Percentiles rank a stretch among this genome's conserved stretches.
phyloP scores from a whole-genome alignment of 2,113 vertebrate species.

The Vombatus ursinus region DNA sequence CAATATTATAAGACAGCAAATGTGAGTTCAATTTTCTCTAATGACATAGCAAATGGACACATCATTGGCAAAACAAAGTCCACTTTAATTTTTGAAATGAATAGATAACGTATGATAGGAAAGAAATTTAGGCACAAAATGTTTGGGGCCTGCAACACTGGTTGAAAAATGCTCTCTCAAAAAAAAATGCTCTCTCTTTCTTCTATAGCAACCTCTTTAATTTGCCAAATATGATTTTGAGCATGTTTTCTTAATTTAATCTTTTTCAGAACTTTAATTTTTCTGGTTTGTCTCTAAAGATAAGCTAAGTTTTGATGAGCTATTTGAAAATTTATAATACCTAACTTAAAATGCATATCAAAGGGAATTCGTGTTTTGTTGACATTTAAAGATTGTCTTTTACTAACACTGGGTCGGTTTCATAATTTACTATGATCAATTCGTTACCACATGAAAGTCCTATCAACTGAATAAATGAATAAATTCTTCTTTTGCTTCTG shows the following conservation, averaged over 20 bases:
- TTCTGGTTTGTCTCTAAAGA: background rate
- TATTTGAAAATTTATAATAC: background rate
- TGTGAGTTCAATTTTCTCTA: no score
- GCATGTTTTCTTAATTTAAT: background rate
- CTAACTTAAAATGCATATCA: background rate
- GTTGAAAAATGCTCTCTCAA: background rate
- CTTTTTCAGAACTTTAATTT: background rate
- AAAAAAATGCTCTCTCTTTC: background rate
- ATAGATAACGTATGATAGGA: no score
- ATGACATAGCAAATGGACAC: no score
- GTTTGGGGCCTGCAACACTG: no score
- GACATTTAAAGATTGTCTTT: background rate
- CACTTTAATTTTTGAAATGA: no score
- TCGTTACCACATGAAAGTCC: background rate
- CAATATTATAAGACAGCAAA: no score
- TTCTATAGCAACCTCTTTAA: background rate
- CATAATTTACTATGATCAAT: background rate
- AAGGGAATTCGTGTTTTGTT: background rate
- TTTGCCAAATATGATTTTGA: background rate
- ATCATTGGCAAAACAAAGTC: no score
- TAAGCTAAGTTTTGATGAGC: background rate
- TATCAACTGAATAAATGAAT: background rate
- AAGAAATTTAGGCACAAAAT: no score
- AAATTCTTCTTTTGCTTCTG: background rate
- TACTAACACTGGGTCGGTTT: background rate